phyloP scores from a whole-genome alignment of 2,888 invertebrate species.

The Cetonia aurata region DNA sequence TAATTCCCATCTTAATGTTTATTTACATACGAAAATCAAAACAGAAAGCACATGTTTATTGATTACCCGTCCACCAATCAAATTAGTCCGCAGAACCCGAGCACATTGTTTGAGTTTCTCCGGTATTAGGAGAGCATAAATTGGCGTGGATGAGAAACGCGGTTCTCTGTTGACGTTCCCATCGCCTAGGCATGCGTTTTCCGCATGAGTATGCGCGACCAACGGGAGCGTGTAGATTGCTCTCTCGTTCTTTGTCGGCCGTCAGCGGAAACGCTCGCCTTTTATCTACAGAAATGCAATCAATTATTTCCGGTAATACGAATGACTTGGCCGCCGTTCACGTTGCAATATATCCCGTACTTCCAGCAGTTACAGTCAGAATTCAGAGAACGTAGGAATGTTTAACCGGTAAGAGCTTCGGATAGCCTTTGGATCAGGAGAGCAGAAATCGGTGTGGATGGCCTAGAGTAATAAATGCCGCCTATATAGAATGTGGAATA shows the following conservation, averaged over 20 bases:
- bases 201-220: background rate
- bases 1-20: background rate
- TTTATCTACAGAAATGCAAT: conserved; percentile 26
- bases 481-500: background rate
- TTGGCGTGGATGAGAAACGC: background rate
- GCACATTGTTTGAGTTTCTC: conserved; percentile 38
- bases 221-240: no score
- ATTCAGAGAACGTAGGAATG: conserved; percentile 53
- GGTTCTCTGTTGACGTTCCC: no score
- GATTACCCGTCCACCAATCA: conserved; percentile 32
- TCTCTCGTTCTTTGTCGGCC: background rate
- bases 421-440: conserved; percentile 50
- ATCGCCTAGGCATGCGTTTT: background rate
- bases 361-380: conserved; percentile 36
- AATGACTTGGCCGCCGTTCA: conserved; percentile 22
- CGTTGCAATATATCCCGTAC: background rate
- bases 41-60: conserved; percentile 39
- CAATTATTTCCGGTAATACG: conserved; percentile 39
- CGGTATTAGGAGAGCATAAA: conserved; percentile 11
- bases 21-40: conserved; percentile 31
- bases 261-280: conserved; percentile 27
- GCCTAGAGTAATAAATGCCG: no score
- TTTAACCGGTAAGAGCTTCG: conserved; percentile 53
- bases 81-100: conserved; percentile 30
- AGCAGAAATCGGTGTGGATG: conserved; percentile 40